phyloP scores from a whole-genome alignment of 2,888 invertebrate genomes.

The Atethmia centrago region DNA sequence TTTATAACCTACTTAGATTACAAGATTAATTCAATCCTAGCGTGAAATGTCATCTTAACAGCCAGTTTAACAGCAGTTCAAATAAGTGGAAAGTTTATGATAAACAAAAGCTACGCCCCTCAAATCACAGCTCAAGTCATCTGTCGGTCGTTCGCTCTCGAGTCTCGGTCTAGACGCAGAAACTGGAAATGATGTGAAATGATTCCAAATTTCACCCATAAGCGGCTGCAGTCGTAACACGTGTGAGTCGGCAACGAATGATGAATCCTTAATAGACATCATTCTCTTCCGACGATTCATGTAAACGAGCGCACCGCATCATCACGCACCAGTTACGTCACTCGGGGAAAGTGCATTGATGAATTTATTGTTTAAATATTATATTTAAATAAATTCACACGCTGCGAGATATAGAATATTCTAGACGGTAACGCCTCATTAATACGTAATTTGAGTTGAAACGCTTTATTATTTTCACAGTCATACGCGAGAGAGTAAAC shows the following conservation, averaged over 20 bases:
- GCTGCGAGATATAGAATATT: slow-evolving; percentile 50
- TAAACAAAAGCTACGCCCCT: slow-evolving; percentile 52
- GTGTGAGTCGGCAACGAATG: slow-evolving; percentile 65
- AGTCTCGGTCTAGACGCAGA: slow-evolving; percentile 64
- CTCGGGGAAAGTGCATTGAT: slow-evolving; percentile 84
- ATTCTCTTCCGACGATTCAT: slow-evolving; percentile 78
- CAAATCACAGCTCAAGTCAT: slow-evolving; percentile 12
- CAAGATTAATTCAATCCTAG: slow-evolving; percentile 21
- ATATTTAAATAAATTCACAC: slow-evolving; percentile 65
- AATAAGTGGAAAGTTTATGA: slow-evolving; percentile 51
- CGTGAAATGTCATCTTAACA: slow-evolving; percentile 16
- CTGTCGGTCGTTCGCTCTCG: slow-evolving; percentile 38
- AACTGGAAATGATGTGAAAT: slow-evolving; percentile 66
- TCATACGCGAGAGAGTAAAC: slow-evolving; percentile 29
- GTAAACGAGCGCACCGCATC: slow-evolving; percentile 82
- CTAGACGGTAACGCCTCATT: slow-evolving; percentile 27
- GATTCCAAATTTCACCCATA: slow-evolving; percentile 70
- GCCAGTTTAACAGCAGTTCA: slow-evolving; percentile 21
- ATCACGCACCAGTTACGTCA: slow-evolving; percentile 83
- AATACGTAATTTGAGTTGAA: slow-evolving; percentile 23
- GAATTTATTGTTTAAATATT: slow-evolving; percentile 73
- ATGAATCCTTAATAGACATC: slow-evolving; percentile 80
- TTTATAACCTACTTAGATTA: not conserved
- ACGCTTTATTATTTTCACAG: slow-evolving; percentile 36
- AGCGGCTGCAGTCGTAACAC: slow-evolving; percentile 65